Conservation (phyloP, 2,888 invertebrate species). For the Pantelozetes paolii region DNA sequence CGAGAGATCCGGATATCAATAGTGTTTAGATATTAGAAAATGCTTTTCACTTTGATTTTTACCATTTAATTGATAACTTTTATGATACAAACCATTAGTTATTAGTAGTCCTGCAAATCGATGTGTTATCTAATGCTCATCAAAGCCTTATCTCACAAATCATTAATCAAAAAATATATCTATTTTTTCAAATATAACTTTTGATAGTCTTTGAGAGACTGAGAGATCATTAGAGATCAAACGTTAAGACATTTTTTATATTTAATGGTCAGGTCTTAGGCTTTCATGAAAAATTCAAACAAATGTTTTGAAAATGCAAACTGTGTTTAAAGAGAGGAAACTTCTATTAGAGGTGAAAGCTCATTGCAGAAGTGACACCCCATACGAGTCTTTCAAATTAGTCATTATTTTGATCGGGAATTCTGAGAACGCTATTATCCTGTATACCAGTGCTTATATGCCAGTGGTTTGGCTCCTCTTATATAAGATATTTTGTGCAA, state of each 20-base stretch:
- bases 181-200: neutral
- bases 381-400: neutral
- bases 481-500: neutral
- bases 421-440: conserved; percentile 11
- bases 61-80: no score
- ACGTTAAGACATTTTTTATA: neutral
- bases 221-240: no score
- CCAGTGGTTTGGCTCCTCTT: neutral
- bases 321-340: neutral
- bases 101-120: no score
- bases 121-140: neutral
- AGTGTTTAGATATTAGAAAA: neutral
- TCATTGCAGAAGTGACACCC: conserved; percentile 9
- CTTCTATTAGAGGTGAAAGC: conserved; percentile 7
- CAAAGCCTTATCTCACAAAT: neutral
- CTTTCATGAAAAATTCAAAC: conserved; percentile 32
- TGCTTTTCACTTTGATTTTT: no score
- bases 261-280: neutral
- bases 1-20: conserved; percentile 1
- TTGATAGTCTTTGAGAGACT: neutral
- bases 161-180: conserved; percentile 8
- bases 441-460: no score
- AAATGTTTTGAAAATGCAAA: neutral
- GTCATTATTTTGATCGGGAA: conserved; percentile 3
- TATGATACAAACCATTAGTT: no score